Base-by-base conservation (phyloP, 2,113 vertebrate species). In the Mormyrus iriodes region DNA sequence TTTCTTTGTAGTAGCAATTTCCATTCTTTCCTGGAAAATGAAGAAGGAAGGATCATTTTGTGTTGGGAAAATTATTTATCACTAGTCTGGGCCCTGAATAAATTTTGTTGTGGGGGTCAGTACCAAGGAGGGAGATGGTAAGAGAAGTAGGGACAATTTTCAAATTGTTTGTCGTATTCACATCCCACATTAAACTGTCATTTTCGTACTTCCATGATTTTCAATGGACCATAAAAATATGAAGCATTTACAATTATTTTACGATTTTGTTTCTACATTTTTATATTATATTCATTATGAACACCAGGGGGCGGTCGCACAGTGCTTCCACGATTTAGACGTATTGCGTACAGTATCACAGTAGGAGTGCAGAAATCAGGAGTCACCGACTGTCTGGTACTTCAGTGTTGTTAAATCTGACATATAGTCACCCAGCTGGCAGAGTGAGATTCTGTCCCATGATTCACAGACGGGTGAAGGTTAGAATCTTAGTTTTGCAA, bases 381-480 rank as follows among this genome's bases (percentile, higher is more conserved):
- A 69, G 61, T 69, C 61, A 31, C 27, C 13, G 27, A 31, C 61
- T 31, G 27, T 69, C 27, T 12, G 9, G 61, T 65, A 65, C n/a
- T 65, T 65, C 58, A 65, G 9, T 65, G 24, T 12, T 27, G 61
- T 69, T 69, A 69, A 69, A 69, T 42, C 19, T 44, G 21, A 24
- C 42, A 44, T 48, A 46, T 39, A 82, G 76, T 44, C 27, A 82
- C 39, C 65, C 65, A 79, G n/a, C 88, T 90, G 91, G 89, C 79
- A 39, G 89, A 88, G 69, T 91, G 83, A 86, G 88, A 91, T 88
- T 79, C 85, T 91, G 92, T 31, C 87, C 91, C 91, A 85, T 88
- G 88, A 83, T 90, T 90, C 90, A 87, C 79, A 88, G 49, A 88
- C 51, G 55, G 76, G 44, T 79, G 31, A 35, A 88, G 91, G 88